Base-by-base conservation (phyloP, 2,113 vertebrate species). In the Thunnus thynnus region DNA sequence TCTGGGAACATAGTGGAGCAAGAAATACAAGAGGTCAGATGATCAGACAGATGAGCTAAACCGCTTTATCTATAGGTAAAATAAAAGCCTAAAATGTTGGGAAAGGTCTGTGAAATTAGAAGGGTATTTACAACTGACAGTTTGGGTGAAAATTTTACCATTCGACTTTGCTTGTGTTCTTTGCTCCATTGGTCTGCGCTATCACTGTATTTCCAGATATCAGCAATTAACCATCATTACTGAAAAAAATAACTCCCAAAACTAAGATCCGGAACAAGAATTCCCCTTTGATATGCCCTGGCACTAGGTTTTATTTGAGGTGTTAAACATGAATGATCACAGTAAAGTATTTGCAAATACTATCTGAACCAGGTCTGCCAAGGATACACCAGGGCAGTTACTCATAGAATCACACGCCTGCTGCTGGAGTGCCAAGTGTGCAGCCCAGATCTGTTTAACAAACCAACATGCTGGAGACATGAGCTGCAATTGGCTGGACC, bases 321-420 rank as follows among this genome's bases (percentile, higher is more conserved):
- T 64, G 48, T 65, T 20, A 36, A 74, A 48, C 13, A 56, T 20
- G 60, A 54, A 61, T 44, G 30, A 20, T 71, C 10, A 11, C 32
- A 55, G 55, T 70, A 14, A 71, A 41, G 46, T 66, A 66, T 77
- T 77, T 78, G 70, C 61, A 88, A 80, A 78, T 48, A 80, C 44
- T 52, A 67, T 68, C 48, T 72, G 86, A 76, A 70, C 76, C 72
- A 73, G 9, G 65, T 76, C 70, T 66, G 76, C 58, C 41, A 57
- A 46, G 68, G 48, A 72, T 64, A 76, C 77, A 71, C 41, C 75
- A 56, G 77, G 57, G 27, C 63, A 80, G 32, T 58, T 78, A 74
- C 50, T 86, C 57, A 76, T 52, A 50, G 13, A 78, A 61, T n/a
- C 52, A 22, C 47, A 51, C 1, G 14, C n/a, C 65, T 50, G 58